Evolutionary conservation across 2,113 vertebrate species (phyloP).

Genomic region (Microcebus murinus): DNA sequence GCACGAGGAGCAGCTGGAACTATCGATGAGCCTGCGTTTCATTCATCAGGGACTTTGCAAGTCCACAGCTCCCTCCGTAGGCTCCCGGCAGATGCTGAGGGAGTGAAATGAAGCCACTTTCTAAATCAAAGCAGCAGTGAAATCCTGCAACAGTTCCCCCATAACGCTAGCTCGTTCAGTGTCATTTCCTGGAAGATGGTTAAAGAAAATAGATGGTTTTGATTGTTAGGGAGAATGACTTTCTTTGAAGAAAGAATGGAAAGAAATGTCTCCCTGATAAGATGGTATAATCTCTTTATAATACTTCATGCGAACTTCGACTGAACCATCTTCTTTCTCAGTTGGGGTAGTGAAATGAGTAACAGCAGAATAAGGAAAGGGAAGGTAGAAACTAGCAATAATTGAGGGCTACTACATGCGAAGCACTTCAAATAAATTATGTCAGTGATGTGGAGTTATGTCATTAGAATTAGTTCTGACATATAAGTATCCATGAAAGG

Average conservation of each 20-base stretch:
- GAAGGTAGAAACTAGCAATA: neutral
- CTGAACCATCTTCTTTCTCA: neutral
- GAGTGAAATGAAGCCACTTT: neutral
- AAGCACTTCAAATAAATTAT: no score
- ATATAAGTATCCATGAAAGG: neutral
- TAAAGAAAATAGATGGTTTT: neutral
- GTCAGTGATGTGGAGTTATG: neutral
- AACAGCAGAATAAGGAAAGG: neutral
- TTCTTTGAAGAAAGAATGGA: neutral
- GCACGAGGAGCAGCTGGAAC: neutral
- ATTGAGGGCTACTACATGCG: neutral
- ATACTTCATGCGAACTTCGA: neutral
- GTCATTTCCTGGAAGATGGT: neutral
- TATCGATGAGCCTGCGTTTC: neutral
- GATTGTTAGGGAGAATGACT: neutral
- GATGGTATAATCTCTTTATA: neutral
- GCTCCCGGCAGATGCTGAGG: neutral
- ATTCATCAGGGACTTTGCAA: neutral
- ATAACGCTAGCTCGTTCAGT: neutral
- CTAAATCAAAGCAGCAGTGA: neutral
- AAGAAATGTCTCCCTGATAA: neutral
- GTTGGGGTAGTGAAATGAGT: no score
- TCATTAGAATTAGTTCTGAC: neutral
- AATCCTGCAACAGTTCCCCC: neutral
- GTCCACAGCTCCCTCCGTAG: neutral